These are phyloP conservation scores for Hyposoter dolosus DNA, from an alignment of 2,888 invertebrate genomes.

Conservation along the genomic window DNA sequence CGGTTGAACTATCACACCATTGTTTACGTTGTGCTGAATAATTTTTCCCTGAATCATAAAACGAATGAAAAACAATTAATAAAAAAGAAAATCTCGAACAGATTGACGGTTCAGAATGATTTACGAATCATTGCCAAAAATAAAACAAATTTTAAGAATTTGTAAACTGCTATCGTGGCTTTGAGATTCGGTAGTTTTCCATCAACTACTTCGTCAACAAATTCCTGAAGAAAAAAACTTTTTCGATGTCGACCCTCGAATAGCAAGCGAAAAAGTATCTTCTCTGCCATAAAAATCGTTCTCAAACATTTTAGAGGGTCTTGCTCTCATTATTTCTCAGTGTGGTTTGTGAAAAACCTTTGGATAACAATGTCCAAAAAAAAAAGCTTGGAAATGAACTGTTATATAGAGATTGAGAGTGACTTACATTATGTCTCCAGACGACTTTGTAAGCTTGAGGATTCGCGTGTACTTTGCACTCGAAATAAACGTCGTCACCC, in stretches of 20 bases:
- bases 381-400: background rate
- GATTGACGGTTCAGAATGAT: background rate
- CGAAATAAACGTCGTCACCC: conserved; percentile 93
- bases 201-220: background rate
- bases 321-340: background rate
- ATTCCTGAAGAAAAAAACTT: background rate
- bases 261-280: background rate
- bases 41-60: conserved; percentile 89
- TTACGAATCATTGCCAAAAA: background rate
- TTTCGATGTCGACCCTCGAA: background rate
- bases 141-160: background rate
- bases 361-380: conserved; percentile 4
- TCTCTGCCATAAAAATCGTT: background rate
- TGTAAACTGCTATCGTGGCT: background rate
- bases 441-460: conserved; percentile 92
- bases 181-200: background rate
- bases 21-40: conserved; percentile 93
- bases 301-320: background rate
- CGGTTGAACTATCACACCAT: conserved; percentile 94
- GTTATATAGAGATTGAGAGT: conserved; percentile 13
- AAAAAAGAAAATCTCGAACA: background rate
- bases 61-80: background rate
- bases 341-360: background rate
- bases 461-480: conserved; percentile 92
- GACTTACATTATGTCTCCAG: conserved; percentile 92